phyloP scores from a whole-genome alignment of 2,113 vertebrate genomes.

The Malurus elegans region DNA sequence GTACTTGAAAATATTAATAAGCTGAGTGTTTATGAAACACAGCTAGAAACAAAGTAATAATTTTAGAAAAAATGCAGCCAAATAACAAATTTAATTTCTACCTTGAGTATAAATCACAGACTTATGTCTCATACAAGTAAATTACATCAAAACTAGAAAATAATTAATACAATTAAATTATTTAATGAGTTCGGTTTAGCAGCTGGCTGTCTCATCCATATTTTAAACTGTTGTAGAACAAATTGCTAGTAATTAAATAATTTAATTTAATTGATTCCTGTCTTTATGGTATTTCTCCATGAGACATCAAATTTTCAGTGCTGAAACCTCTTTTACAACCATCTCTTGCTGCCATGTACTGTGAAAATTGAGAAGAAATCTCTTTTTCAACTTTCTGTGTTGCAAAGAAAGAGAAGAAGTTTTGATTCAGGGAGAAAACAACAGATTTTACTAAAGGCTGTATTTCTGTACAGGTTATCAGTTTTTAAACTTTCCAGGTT shows the following conservation, averaged over 20 bases:
- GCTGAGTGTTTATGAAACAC: background rate
- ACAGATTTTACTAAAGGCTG: background rate
- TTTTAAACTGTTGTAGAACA: slow-evolving; percentile 53
- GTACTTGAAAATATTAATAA: background rate
- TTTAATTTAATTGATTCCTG: slow-evolving; percentile 21
- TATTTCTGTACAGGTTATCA: background rate
- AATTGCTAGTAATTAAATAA: slow-evolving; percentile 46
- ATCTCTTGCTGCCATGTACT: background rate
- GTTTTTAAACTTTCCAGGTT: background rate
- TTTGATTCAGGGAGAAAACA: background rate
- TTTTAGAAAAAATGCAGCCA: background rate
- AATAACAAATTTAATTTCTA: background rate
- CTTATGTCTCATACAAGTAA: background rate
- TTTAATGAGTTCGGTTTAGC: slow-evolving; percentile 57
- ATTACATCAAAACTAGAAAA: slow-evolving; percentile 35
- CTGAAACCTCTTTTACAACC: background rate
- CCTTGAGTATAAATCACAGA: background rate
- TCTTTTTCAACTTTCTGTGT: background rate
- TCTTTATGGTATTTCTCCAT: background rate
- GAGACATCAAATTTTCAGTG: background rate
- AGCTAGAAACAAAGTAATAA: background rate
- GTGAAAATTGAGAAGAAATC: background rate
- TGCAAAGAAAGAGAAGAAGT: background rate
- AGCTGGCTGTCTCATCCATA: slow-evolving; percentile 54
- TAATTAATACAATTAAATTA: slow-evolving; percentile 53